Percentiles rank a stretch among this genome's conserved stretches.
phyloP scores from a whole-genome alignment of 2,888 invertebrate genomes.

The Mamestra brassicae region DNA sequence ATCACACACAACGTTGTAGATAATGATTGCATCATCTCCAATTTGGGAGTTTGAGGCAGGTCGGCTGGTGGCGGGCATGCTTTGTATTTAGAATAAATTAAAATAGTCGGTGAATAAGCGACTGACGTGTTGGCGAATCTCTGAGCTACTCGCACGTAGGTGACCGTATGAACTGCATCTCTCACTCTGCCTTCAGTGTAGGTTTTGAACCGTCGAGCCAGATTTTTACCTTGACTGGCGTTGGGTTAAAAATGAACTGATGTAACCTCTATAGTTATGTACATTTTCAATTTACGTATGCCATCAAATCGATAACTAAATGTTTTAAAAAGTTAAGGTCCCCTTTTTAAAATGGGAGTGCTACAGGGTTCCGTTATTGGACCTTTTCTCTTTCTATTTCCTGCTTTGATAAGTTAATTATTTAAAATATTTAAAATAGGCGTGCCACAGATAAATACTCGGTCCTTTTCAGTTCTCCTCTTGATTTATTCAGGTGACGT shows the following conservation, averaged over 20 bases:
- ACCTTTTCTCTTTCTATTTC: not conserved
- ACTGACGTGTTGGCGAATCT: constrained; percentile 29
- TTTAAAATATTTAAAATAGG: not conserved
- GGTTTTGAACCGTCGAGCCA: constrained; percentile 10
- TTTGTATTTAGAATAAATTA: constrained; percentile 82
- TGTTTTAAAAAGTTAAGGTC: not conserved
- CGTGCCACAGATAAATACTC: not conserved
- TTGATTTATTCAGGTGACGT: not conserved
- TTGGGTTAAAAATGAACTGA: constrained; percentile 7
- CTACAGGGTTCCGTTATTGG: not conserved
- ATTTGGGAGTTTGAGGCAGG: constrained; percentile 58
- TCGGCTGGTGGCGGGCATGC: constrained; percentile 73
- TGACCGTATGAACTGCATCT: constrained; percentile 18
- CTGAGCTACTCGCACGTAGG: constrained; percentile 47
- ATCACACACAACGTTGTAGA: constrained; percentile 20
- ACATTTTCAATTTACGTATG: not conserved
- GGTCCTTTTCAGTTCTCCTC: not conserved
- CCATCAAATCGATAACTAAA: not conserved
- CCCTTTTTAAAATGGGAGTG: not conserved
- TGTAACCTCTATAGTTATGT: not conserved
- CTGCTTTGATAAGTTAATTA: not conserved
- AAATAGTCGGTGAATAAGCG: constrained; percentile 86
- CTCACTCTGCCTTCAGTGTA: constrained; percentile 40
- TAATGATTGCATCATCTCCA: constrained; percentile 63
- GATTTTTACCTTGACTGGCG: constrained; percentile 9